Evolutionary conservation across 2,888 invertebrate species (phyloP).

Genomic region (Hesperia comma): DNA sequence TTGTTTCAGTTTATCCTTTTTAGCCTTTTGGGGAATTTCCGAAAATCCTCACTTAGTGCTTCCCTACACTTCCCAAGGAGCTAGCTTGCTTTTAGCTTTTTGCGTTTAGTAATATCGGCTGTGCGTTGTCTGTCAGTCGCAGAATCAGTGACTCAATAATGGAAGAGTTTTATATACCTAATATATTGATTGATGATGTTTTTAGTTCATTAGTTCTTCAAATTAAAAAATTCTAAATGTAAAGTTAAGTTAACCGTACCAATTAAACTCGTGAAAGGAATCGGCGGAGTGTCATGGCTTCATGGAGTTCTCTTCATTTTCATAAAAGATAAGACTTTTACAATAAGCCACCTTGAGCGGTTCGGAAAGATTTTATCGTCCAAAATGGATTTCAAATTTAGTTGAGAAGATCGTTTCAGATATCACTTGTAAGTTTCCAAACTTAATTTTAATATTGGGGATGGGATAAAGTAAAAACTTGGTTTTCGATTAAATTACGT

Average conservation of each 20-base stretch:
- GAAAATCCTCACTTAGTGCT: too few species aligned
- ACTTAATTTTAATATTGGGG: slow-evolving; percentile 31
- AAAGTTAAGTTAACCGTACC: not conserved
- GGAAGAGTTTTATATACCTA: too few species aligned
- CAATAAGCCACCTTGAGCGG: slow-evolving; percentile 14
- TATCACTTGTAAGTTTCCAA: slow-evolving; percentile 27
- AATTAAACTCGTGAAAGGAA: not conserved
- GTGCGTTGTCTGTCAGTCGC: too few species aligned
- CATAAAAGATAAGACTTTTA: slow-evolving; percentile 30
- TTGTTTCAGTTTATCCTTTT: too few species aligned
- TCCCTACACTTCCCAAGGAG: too few species aligned
- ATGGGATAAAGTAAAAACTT: slow-evolving; percentile 15
- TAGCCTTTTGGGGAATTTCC: too few species aligned
- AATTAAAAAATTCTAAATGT: not conserved
- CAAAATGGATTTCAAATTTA: slow-evolving; percentile 36
- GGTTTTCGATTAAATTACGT: slow-evolving; percentile 3
- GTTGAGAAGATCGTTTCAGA: slow-evolving; percentile 38
- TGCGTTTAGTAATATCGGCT: too few species aligned
- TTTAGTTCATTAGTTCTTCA: too few species aligned
- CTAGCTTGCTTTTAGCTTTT: too few species aligned
- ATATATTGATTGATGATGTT: too few species aligned
- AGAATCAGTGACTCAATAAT: too few species aligned
- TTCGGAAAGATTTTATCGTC: slow-evolving; percentile 26
- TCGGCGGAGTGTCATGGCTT: not conserved
- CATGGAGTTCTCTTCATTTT: not conserved